Percentiles rank a stretch among this genome's conserved stretches.
Evolutionary conservation across 1,140 invertebrate species (phyloP).

Genomic region (Theocolax elegans): DNA sequence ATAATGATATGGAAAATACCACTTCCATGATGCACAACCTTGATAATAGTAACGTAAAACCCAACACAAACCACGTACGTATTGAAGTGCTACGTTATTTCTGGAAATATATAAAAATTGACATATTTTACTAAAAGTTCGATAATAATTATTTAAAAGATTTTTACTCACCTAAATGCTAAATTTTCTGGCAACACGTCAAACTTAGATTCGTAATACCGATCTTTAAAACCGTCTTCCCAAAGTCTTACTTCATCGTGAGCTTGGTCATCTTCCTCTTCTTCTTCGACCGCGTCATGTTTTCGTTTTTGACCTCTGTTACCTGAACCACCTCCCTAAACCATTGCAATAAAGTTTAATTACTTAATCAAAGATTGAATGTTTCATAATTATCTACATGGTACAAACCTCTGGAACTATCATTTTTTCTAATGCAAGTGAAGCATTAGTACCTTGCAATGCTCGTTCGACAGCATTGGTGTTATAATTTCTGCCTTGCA

Average conservation of each 20-base stretch:
- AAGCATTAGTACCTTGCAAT: conserved; percentile 51
- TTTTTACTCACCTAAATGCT: conserved; percentile 77
- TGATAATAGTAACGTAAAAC: conserved; percentile 98
- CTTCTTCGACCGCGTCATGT: conserved; percentile 59
- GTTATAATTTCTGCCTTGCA: conserved; percentile 57
- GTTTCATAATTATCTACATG: too few relatives aligned
- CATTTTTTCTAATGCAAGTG: conserved; percentile 63
- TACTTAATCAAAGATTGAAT: too few relatives aligned
- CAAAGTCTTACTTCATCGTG: conserved; percentile 95
- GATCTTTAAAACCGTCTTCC: conserved; percentile 98
- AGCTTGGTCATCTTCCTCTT: conserved; percentile 79
- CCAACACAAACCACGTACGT: conserved; percentile 97
- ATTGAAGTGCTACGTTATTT: conserved; percentile 91
- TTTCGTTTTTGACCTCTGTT: conserved; percentile 66
- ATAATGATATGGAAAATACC: conserved; percentile 99
- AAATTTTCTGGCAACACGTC: conserved; percentile 84
- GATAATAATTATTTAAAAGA: conserved; percentile 10
- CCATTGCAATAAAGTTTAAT: conserved; percentile 4
- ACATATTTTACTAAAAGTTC: conserved; percentile 25
- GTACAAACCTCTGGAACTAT: conserved; percentile 58
- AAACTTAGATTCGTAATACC: conserved; percentile 98
- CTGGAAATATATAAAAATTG: conserved; percentile 62
- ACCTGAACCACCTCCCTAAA: conserved; percentile 25
- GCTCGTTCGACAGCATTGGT: conserved; percentile 47
- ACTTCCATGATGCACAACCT: conserved; percentile 99